phyloP scores from a whole-genome alignment of 2,888 invertebrate species.

The Drosophila robusta region DNA sequence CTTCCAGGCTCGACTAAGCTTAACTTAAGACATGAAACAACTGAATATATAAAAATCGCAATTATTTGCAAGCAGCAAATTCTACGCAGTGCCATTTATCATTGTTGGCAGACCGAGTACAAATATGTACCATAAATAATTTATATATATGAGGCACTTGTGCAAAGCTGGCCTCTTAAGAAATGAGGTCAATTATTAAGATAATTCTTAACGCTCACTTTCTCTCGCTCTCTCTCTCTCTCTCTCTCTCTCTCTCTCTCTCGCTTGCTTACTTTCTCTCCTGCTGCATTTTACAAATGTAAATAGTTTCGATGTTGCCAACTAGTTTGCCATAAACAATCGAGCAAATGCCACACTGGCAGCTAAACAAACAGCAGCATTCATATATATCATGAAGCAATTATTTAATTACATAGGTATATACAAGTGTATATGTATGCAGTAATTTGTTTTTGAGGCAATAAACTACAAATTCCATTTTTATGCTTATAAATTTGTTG shows the following conservation, averaged over 20 bases:
- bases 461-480: constrained; percentile 17
- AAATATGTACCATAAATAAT: constrained; percentile 25
- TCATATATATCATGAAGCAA: constrained; percentile 9
- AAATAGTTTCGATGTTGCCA: constrained; percentile 29
- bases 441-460: constrained; percentile 38
- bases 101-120: constrained; percentile 6
- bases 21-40: constrained; percentile 1
- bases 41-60: constrained; percentile 4
- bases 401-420: constrained; percentile 23
- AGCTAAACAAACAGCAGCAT: constrained; percentile 26
- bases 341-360: constrained; percentile 36
- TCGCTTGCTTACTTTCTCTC: background rate
- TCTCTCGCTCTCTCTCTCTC: background rate
- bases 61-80: constrained; percentile 14
- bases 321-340: constrained; percentile 43
- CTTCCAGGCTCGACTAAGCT: background rate
- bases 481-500: constrained; percentile 29
- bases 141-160: constrained; percentile 23
- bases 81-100: constrained; percentile 15
- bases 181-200: constrained; percentile 68
- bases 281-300: constrained; percentile 19
- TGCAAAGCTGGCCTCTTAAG: constrained; percentile 30
- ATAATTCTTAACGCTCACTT: constrained; percentile 48
- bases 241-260: background rate
- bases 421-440: background rate